Evolutionary conservation across 1,140 invertebrate species (phyloP).

Genomic region (Anastatus disparis): DNA sequence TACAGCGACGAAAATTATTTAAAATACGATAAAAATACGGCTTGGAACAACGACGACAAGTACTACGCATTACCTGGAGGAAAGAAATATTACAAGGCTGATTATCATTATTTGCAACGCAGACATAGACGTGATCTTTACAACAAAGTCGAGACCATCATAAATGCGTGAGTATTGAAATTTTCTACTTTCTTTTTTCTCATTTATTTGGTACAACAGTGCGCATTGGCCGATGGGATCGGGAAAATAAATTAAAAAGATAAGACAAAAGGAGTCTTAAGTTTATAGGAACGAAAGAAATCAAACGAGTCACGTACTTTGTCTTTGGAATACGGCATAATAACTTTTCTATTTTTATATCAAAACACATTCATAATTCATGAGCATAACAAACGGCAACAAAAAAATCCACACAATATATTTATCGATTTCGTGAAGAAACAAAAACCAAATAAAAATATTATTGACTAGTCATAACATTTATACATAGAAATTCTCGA

Average conservation of each 20-base stretch:
- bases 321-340: background rate
- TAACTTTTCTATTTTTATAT: background rate
- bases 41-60: constrained; percentile 49
- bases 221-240: too few species aligned
- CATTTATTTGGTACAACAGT: too few species aligned
- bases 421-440: background rate
- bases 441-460: background rate
- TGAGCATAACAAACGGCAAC: background rate
- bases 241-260: too few species aligned
- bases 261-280: too few species aligned
- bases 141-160: constrained; percentile 74
- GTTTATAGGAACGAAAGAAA: background rate
- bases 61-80: constrained; percentile 41
- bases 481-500: too few species aligned
- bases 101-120: constrained; percentile 64
- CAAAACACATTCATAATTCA: background rate
- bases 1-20: constrained; percentile 47
- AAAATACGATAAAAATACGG: constrained; percentile 53
- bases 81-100: constrained; percentile 49
- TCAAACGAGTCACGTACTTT: background rate
- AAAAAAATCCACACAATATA: background rate
- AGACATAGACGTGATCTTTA: constrained; percentile 72
- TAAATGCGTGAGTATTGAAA: constrained; percentile 73
- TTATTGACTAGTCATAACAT: background rate
- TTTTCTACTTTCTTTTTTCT: too few species aligned